A percentile compares a stretch with the other conserved stretches of the same genome.
Conservation (phyloP, 2,113 vertebrate species). For the Podilymbus podiceps region DNA sequence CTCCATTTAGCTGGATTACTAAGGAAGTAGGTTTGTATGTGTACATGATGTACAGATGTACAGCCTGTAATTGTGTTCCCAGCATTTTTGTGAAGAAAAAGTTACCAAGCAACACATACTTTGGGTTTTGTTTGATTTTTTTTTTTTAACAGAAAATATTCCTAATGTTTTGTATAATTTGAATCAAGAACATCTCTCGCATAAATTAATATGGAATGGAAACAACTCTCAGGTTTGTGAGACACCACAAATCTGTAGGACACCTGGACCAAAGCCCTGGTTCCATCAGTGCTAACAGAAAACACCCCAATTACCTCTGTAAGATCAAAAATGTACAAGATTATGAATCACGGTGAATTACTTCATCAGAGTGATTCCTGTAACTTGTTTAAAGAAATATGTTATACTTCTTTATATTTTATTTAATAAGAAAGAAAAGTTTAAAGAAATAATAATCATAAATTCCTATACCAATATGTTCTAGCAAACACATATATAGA, state of each 20-base stretch:
- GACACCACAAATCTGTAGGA: neutral
- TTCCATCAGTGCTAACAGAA: neutral
- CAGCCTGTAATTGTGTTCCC: neutral
- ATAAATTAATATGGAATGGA: neutral
- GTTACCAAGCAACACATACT: neutral
- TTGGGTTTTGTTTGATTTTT: too few relatives aligned
- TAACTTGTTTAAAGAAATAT: neutral
- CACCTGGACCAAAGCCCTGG: accelerated
- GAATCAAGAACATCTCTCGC: neutral
- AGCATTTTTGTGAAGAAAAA: neutral
- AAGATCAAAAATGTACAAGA: neutral
- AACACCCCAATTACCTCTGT: neutral
- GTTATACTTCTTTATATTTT: neutral
- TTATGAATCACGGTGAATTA: neutral
- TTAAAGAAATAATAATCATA: neutral
- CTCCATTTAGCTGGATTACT: neutral
- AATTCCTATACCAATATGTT: neutral
- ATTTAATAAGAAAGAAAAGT: neutral
- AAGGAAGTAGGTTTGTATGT: neutral
- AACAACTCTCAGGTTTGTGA: neutral
- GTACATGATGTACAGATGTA: neutral
- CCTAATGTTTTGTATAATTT: neutral
- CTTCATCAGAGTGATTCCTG: neutral
- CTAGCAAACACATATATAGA: neutral
- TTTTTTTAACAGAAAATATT: neutral